phyloP scores from a whole-genome alignment of 2,888 invertebrate genomes.

The Actias luna region DNA sequence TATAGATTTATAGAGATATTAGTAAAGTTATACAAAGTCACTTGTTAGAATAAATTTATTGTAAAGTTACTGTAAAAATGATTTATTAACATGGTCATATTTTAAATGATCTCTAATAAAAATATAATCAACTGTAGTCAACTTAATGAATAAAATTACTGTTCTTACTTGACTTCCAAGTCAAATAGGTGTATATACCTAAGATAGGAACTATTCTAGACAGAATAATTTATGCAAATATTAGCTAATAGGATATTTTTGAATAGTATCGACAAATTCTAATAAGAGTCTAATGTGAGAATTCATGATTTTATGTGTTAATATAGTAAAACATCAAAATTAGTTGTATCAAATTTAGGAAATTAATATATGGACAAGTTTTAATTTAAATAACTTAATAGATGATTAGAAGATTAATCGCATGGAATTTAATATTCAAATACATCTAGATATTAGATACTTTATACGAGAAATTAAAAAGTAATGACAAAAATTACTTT shows the following conservation, averaged over 20 bases:
- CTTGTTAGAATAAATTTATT: no score
- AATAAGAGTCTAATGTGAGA: conserved; percentile 45
- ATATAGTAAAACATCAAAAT: background rate
- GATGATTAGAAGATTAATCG: background rate
- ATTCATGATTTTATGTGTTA: background rate
- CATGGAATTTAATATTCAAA: background rate
- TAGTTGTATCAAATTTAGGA: background rate
- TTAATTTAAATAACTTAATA: background rate
- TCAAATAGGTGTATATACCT: background rate
- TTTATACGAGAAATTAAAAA: background rate
- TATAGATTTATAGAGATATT: no score
- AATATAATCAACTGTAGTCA: no score
- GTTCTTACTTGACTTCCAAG: no score
- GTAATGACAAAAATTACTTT: conserved; percentile 10
- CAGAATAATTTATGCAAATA: background rate
- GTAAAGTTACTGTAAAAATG: no score
- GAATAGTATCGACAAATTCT: conserved; percentile 21
- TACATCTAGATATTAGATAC: background rate
- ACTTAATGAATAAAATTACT: no score
- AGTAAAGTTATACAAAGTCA: no score
- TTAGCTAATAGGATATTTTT: background rate
- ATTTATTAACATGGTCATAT: no score
- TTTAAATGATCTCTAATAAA: no score
- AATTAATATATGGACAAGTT: background rate
- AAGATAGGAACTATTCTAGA: background rate